A percentile compares a stretch with the other conserved stretches of the same genome.
Conservation (phyloP, 2,888 invertebrate genomes). For the Mesorhabditis belari region DNA sequence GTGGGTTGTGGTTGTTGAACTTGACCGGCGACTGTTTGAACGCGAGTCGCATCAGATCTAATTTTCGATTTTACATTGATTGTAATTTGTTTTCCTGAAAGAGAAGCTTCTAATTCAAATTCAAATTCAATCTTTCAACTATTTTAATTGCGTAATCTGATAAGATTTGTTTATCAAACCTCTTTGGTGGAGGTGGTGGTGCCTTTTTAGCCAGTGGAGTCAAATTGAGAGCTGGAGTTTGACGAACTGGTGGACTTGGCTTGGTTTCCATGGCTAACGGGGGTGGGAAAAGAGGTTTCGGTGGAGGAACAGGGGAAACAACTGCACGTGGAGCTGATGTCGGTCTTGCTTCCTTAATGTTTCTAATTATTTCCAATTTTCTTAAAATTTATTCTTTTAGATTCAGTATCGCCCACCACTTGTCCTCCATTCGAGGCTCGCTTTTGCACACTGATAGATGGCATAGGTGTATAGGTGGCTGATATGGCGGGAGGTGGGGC, state of each 20-base stretch:
- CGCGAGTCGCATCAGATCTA: slow-evolving; percentile 37
- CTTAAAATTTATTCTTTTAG: neutral
- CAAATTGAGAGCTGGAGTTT: neutral
- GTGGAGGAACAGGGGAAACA: slow-evolving; percentile 5
- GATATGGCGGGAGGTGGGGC: slow-evolving; percentile 31
- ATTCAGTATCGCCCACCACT: neutral
- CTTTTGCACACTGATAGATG: neutral
- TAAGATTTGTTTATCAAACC: slow-evolving; percentile 1
- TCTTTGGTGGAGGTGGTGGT: slow-evolving; percentile 6
- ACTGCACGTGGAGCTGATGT: slow-evolving; percentile 3
- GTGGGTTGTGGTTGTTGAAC: no score
- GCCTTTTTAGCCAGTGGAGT: neutral
- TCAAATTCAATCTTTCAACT: no score
- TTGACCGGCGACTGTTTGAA: slow-evolving; percentile 18
- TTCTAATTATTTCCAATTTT: neutral
- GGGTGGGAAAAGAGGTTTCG: slow-evolving; percentile 18
- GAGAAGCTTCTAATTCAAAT: no score
- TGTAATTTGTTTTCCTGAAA: no score
- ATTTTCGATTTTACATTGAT: neutral
- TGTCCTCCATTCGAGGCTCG: slow-evolving; percentile 1
- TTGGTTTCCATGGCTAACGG: slow-evolving; percentile 8
- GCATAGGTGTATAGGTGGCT: neutral
- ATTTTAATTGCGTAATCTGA: neutral
- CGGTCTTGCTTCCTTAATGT: slow-evolving; percentile 5
- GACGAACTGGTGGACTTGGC: neutral